Base-by-base conservation (phyloP, 2,113 vertebrate genomes). In the Scopus umbretta region DNA sequence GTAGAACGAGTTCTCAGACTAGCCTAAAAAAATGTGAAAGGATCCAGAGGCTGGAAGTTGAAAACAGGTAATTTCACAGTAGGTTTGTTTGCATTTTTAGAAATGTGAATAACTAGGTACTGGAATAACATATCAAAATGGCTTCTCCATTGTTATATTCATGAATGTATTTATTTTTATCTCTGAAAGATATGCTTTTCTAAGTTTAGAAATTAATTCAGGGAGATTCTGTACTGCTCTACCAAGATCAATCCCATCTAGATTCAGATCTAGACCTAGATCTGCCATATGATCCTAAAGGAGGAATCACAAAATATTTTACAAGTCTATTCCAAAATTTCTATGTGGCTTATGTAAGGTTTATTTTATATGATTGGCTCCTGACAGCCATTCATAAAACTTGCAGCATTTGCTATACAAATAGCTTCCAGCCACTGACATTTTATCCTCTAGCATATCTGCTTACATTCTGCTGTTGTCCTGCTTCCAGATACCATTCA, bases 371-470 rank as follows among this genome's bases (percentile, higher is more conserved):
- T 2, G 21, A 87, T 94, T 92, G 94, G 67, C 59, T 97, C 86
- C 84, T 90, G 84, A 95, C 73, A 96, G 81, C 87, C 95, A 97
- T 97, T 96, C 97, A 96, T 96, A 96, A 97, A 97, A 96, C 82
- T 88, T 94, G 91, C 72, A 90, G 86, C 86, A 88, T 96, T 97
- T 96, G 85, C 91, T 90, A 68, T 78, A 72, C 67, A 90, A 88
- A 94, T 89, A 96, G 92, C 84, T 97, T 71, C 84, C 94, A 94
- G 91, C 72, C 76, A 97, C 84, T 94, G 92, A 75, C 84, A 92
- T 85, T 94, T 80, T 92, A 93, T 86, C 93, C 96, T 94, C 94
- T 66, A 87, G 89, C 85, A 71, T 96, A 96, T 97, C 96, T 97
- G 59, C 92, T 97, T 97, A 92, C 93, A 82, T 94, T 94, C 87